Evolutionary conservation across 2,113 vertebrate genomes (phyloP).

Genomic region (Bettongia penicillata): DNA sequence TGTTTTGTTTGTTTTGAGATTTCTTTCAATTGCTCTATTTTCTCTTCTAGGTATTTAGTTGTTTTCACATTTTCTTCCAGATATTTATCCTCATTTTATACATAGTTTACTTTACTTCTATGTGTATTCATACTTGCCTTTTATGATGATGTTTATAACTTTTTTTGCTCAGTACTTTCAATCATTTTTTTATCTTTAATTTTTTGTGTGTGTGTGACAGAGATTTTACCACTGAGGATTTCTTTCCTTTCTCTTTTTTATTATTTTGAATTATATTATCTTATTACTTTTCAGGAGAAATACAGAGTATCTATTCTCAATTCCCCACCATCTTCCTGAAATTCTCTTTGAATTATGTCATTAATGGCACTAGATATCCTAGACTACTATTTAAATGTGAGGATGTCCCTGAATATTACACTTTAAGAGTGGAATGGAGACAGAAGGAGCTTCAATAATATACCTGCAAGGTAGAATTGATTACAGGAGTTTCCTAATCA

Average conservation of each 20-base stretch:
- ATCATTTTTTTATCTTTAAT: not conserved
- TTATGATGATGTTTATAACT: not conserved
- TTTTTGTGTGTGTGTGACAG: not conserved
- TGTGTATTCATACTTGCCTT: not conserved
- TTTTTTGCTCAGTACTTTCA: not conserved
- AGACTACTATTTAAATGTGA: not conserved
- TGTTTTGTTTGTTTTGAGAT: not conserved
- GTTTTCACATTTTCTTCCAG: not conserved
- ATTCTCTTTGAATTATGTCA: not conserved
- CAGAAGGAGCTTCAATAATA: not conserved
- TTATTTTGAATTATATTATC: not conserved
- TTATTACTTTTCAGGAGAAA: not conserved
- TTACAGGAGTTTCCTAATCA: not conserved
- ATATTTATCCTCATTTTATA: not conserved
- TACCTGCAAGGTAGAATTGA: not conserved
- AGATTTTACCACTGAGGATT: not conserved
- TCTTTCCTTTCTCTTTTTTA: not conserved
- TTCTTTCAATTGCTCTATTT: not conserved
- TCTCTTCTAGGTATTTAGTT: not conserved
- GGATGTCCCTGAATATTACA: not conserved
- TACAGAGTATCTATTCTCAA: not conserved
- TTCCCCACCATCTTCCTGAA: not conserved
- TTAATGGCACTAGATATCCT: not conserved
- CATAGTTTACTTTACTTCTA: not conserved
- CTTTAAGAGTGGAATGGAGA: not conserved